Conservation (phyloP, 2,888 invertebrate species). For the Platycheirus albimanus region DNA sequence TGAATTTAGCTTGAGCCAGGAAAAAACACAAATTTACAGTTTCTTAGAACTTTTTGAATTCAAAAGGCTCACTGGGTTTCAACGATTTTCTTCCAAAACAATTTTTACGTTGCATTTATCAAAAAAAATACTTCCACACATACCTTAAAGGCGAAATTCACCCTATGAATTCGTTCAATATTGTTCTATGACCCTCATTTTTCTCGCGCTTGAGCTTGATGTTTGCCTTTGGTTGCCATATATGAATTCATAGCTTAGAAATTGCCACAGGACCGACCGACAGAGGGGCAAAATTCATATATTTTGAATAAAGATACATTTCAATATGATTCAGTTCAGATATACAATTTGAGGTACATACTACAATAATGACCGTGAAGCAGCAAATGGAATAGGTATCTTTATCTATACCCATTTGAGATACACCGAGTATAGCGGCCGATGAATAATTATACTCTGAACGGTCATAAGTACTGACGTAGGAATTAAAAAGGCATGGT, state of each 20-base stretch:
- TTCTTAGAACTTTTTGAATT: too few relatives aligned
- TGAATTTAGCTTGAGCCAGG: too few relatives aligned
- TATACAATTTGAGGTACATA: constrained; percentile 25
- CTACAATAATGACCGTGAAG: background rate
- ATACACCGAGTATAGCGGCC: background rate
- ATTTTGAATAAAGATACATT: background rate
- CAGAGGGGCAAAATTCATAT: background rate
- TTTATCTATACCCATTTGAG: too few relatives aligned
- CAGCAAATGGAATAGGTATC: background rate
- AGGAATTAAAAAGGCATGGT: background rate
- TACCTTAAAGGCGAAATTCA: background rate
- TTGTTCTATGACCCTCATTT: background rate
- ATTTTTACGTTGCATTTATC: too few relatives aligned
- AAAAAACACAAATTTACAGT: too few relatives aligned
- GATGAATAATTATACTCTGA: background rate
- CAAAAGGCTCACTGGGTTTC: too few relatives aligned
- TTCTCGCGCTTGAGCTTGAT: background rate
- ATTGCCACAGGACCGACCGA: constrained; percentile 31
- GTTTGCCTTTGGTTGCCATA: constrained; percentile 31
- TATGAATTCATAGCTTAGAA: constrained; percentile 43
- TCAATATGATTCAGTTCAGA: constrained; percentile 23
- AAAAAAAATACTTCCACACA: too few relatives aligned
- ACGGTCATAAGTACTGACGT: background rate
- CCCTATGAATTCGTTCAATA: background rate
- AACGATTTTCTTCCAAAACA: too few relatives aligned